Base-by-base conservation (phyloP, 2,113 vertebrate genomes). In the Alectura lathami region DNA sequence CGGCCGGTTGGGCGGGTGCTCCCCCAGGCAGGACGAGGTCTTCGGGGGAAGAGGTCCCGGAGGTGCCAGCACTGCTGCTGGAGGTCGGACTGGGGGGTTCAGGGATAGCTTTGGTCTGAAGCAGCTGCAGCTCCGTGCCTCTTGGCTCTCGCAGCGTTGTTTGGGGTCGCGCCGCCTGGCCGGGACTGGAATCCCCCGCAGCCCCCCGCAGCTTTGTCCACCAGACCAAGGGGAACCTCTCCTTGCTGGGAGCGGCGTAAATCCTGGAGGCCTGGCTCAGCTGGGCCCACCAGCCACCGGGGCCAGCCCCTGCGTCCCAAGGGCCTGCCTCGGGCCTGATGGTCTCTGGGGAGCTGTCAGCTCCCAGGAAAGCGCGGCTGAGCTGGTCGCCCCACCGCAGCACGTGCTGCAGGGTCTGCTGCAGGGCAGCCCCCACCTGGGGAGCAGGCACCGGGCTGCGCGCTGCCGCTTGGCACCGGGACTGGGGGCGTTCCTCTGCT, bases 371-470 rank as follows among this genome's bases (percentile, higher is more conserved):
- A 78, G 98, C 96, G 50, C 98, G 98, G 29, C 98, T 96, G 74
- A 99, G 96, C 72, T 97, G 97, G 9, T 98, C 98, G 0, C 99
- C 98, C 98, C 98, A 98, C 29, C 97, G 98, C 93, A 98, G 87
- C 54, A 99, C 50, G 0, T 98, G 98, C n/a, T 98, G 98, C 86
- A 98, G 96, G 2, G 98, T 98, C 94, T 99, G 98, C 85, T 99
- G 99, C 88, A 99, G 97, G 34, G 98, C 98, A 40, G 98, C 97
- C 59, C 98, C 98, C 1, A 98, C 98, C 32, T 98, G 98, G 24
- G 98, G 93, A 8, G 75, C 5, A 24, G 97, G 56, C 27, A 97
- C 26, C 95, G 97, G 80, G 95, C 97, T 69, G 59, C 72, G 90
- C 5, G 4, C 2, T 5, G 67, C 5, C 0, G 17, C 23, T 6